A percentile compares a stretch with the other conserved stretches of the same genome.
These are phyloP conservation scores for Melanogrammus aeglefinus DNA, from an alignment of 2,797 vertebrate genomes.

Conservation along the genomic window DNA sequence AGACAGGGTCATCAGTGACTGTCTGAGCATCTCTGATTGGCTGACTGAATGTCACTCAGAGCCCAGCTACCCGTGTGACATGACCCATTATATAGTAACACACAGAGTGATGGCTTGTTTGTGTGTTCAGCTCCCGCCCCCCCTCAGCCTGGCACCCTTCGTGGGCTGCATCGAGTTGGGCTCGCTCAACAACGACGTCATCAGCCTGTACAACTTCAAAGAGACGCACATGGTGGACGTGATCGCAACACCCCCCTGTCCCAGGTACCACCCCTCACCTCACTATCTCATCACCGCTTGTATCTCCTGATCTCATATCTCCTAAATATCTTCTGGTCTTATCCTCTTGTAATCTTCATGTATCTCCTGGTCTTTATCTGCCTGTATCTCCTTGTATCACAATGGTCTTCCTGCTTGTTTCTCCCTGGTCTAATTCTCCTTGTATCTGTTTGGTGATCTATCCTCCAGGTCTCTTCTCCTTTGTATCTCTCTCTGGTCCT, in stretches of 20 bases:
- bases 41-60: neutral
- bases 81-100: neutral
- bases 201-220: constrained; percentile 96
- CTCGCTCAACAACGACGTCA: constrained; percentile 89
- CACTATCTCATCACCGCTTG: neutral
- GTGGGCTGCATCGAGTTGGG: constrained; percentile 91
- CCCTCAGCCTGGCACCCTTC: constrained; percentile 86
- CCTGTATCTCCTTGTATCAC: no score
- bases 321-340: neutral
- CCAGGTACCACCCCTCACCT: constrained; percentile 74
- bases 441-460: no score
- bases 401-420: no score
- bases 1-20: no score
- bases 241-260: constrained; percentile 79
- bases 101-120: constrained; percentile 2
- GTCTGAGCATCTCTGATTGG: no score
- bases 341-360: neutral
- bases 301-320: neutral
- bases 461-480: no score
- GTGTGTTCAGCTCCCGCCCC: constrained; percentile 80
- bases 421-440: no score
- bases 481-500: no score
- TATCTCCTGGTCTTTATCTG: no score
- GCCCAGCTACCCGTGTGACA: neutral
- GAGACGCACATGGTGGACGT: constrained; percentile 81